Evolutionary conservation across 2,888 invertebrate species (phyloP).

Genomic region (Dastarcus helophoroides): DNA sequence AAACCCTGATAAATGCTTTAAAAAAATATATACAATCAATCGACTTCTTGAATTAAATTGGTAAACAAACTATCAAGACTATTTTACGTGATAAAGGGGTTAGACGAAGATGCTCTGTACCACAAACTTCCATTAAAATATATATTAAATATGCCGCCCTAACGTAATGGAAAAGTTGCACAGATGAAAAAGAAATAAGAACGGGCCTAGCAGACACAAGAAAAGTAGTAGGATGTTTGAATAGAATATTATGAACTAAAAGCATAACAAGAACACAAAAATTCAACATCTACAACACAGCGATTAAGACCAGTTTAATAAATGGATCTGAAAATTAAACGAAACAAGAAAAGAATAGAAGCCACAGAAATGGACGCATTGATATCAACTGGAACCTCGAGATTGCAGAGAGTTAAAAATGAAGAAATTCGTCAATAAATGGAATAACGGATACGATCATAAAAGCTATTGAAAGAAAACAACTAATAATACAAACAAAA

Average conservation of each 20-base stretch:
- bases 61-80: too few species aligned
- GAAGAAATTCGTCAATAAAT: slow-evolving; percentile 1
- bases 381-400: slow-evolving; percentile 8
- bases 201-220: slow-evolving; percentile 4
- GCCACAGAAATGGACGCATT: slow-evolving; percentile 10
- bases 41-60: too few species aligned
- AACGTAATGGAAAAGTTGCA: slow-evolving; percentile 5
- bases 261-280: slow-evolving; percentile 8
- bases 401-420: slow-evolving; percentile 5
- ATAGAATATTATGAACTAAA: slow-evolving; percentile 7
- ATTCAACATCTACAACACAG: slow-evolving; percentile 8
- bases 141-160: too few species aligned
- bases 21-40: too few species aligned
- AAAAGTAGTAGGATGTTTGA: slow-evolving; percentile 8
- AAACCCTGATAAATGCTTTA: too few species aligned
- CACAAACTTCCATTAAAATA: too few species aligned
- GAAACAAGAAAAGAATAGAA: slow-evolving; percentile 6
- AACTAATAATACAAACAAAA: too few species aligned
- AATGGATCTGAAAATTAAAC: slow-evolving; percentile 8
- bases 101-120: too few species aligned
- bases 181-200: slow-evolving; percentile 9
- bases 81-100: too few species aligned
- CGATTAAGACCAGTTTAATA: slow-evolving; percentile 7
- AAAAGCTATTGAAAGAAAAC: slow-evolving; percentile 7
- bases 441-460: slow-evolving; percentile 2